Conservation (phyloP, 2,113 vertebrate species). For the Ailurus styani region DNA sequence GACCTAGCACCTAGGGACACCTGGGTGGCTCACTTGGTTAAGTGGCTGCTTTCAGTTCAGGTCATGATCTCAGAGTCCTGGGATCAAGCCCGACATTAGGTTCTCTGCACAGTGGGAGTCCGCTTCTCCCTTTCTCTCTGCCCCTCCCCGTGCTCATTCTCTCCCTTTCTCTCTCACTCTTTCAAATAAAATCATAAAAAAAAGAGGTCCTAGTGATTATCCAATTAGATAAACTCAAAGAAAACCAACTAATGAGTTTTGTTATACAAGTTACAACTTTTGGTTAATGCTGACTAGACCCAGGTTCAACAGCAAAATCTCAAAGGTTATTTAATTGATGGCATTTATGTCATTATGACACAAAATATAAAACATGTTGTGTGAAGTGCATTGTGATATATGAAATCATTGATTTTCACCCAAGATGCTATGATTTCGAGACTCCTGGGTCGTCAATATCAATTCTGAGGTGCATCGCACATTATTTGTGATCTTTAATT, state of each 20-base stretch:
- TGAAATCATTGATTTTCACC: background rate
- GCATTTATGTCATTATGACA: background rate
- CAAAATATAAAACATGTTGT: background rate
- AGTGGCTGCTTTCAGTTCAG: background rate
- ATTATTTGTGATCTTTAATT: background rate
- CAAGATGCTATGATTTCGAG: background rate
- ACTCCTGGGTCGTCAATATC: background rate
- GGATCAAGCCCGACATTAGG: background rate
- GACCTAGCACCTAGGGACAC: background rate
- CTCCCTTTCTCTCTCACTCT: too few species aligned
- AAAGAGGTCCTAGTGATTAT: background rate
- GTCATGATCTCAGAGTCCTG: background rate
- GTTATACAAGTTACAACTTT: background rate
- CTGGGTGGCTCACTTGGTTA: background rate
- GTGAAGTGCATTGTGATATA: background rate
- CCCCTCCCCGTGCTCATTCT: background rate
- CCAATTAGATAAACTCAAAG: background rate
- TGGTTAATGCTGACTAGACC: background rate
- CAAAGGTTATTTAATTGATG: background rate
- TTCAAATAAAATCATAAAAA: background rate
- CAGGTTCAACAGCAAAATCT: background rate
- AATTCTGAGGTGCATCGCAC: background rate
- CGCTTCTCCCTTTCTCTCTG: background rate
- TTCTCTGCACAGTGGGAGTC: background rate
- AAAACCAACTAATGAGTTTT: background rate